A percentile compares a stretch with the other conserved stretches of the same genome.
Evolutionary conservation across 1,140 invertebrate genomes (phyloP).

Genomic region (Aethina tumida): DNA sequence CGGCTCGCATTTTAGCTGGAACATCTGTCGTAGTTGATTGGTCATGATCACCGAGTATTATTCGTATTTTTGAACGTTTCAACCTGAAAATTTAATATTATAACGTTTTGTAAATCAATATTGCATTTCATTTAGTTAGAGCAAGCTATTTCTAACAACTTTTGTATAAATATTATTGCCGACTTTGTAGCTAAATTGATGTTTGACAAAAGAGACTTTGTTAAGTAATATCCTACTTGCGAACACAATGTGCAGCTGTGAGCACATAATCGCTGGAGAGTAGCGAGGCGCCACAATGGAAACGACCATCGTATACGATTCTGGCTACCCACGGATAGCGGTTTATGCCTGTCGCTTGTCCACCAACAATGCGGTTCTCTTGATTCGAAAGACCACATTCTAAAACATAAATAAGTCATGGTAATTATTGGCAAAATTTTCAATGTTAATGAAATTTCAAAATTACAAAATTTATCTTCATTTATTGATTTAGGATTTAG

Average conservation of each 20-base stretch:
- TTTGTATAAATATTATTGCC: no score
- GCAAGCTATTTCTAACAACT: no score
- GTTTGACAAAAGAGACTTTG: no score
- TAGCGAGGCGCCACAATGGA: constrained; percentile 82
- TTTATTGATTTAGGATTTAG: no score
- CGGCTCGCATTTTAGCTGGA: constrained; percentile 64
- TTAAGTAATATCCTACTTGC: constrained; percentile 38
- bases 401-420: constrained; percentile 31
- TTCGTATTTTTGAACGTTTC: constrained; percentile 64
- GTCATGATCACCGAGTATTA: constrained; percentile 73
- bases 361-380: constrained; percentile 63
- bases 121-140: no score
- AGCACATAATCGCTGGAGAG: constrained; percentile 61
- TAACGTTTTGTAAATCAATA: neutral
- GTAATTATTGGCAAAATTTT: no score
- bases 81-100: constrained; percentile 40
- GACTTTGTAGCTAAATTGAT: no score
- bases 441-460: no score
- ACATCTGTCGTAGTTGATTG: constrained; percentile 67
- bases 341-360: constrained; percentile 64
- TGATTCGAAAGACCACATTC: constrained; percentile 63
- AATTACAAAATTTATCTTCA: no score
- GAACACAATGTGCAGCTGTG: constrained; percentile 57
- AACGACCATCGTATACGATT: constrained; percentile 74
- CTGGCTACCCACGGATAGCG: constrained; percentile 81